phyloP scores from a whole-genome alignment of 2,113 vertebrate species.

The Atherinomorus stipes region DNA sequence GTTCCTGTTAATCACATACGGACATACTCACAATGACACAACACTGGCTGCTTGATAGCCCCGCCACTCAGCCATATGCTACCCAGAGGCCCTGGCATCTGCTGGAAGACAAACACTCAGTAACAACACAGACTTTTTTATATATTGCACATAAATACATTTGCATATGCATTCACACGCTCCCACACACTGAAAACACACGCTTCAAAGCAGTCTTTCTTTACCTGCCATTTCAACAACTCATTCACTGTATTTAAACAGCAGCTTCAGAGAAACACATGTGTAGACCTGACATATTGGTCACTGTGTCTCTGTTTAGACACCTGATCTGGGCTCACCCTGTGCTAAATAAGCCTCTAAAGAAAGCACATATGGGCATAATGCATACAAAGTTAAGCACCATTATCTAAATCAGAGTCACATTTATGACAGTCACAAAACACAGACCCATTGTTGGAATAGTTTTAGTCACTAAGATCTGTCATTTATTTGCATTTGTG shows the following conservation, averaged over 20 bases:
- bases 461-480: constrained; percentile 52
- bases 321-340: constrained; percentile 71
- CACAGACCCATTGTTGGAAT: constrained; percentile 82
- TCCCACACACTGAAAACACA: not conserved
- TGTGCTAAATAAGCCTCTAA: constrained; percentile 73
- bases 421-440: constrained; percentile 16
- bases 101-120: constrained; percentile 54
- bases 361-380: not conserved
- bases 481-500: constrained; percentile 61
- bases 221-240: constrained; percentile 25
- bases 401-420: not conserved
- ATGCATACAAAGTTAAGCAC: not conserved
- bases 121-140: constrained; percentile 35
- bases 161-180: constrained; percentile 18
- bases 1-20: constrained; percentile 34
- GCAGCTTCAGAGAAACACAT: constrained; percentile 15
- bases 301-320: constrained; percentile 53
- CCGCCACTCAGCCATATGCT: constrained; percentile 78
- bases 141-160: constrained; percentile 20
- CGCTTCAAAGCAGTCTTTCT: constrained; percentile 1
- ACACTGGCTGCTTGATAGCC: constrained; percentile 71
- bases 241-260: constrained; percentile 24
- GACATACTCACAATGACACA: constrained; percentile 13
- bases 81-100: constrained; percentile 75
- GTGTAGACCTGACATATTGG: not conserved